These are phyloP conservation scores for Hypena proboscidalis DNA, from an alignment of 2,888 invertebrate species.

Conservation along the genomic window DNA sequence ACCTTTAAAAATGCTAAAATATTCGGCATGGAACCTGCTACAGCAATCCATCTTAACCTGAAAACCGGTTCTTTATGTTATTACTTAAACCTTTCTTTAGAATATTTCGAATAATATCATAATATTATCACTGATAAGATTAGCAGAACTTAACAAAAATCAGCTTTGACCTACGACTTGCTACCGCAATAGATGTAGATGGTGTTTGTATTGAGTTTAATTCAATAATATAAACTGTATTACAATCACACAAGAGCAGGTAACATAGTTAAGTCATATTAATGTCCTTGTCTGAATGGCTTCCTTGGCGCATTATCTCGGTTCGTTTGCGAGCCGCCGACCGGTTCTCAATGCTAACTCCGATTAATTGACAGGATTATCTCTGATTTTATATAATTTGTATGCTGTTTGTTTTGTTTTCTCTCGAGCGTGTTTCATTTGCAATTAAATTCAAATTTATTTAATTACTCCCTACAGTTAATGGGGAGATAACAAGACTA, in stretches of 20 bases:
- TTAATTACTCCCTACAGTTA: slow-evolving; percentile 44
- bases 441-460: slow-evolving; percentile 54
- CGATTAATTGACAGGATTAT: slow-evolving; percentile 85
- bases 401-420: slow-evolving; percentile 78
- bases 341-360: slow-evolving; percentile 81
- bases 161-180: too few species aligned
- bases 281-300: slow-evolving; percentile 55
- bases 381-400: slow-evolving; percentile 84
- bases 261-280: slow-evolving; percentile 56
- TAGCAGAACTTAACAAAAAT: too few species aligned
- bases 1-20: too few species aligned
- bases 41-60: too few species aligned
- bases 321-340: slow-evolving; percentile 70
- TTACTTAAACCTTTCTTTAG: too few species aligned
- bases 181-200: too few species aligned
- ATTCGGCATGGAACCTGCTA: too few species aligned
- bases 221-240: slow-evolving; percentile 13
- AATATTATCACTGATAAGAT: too few species aligned
- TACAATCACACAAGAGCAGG: slow-evolving; percentile 39
- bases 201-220: background rate
- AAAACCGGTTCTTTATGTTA: too few species aligned
- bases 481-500: slow-evolving; percentile 32
- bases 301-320: slow-evolving; percentile 65
- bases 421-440: slow-evolving; percentile 59
- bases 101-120: too few species aligned